Conservation (phyloP, 2,113 vertebrate species). For the Asarcornis scutulata region DNA sequence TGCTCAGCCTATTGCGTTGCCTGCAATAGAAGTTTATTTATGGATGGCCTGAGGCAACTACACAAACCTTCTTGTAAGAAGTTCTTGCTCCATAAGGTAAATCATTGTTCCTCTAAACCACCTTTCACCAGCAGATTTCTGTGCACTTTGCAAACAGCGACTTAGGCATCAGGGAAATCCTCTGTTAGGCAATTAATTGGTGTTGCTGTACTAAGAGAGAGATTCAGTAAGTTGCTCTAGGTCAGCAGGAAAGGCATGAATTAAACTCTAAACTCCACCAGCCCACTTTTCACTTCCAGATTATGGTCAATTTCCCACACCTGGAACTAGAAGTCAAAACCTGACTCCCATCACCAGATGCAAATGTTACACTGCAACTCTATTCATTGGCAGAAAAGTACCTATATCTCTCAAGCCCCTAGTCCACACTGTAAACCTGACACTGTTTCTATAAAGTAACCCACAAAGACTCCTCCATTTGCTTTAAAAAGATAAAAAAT, state of each 20-base stretch:
- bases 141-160: not conserved
- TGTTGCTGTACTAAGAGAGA: not conserved
- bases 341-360: not conserved
- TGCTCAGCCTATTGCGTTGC: not conserved
- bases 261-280: not conserved
- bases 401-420: not conserved
- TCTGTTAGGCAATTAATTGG: not conserved
- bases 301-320: not conserved
- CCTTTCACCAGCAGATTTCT: conserved; percentile 8
- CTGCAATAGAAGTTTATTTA: not conserved
- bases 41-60: not conserved
- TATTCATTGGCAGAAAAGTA: not conserved
- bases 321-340: not conserved
- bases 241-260: conserved; percentile 4
- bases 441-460: not conserved
- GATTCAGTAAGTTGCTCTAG: not conserved
- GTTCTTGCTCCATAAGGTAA: not conserved
- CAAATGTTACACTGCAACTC: not conserved
- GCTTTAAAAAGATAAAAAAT: not conserved
- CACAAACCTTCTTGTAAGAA: not conserved
- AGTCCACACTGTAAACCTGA: not conserved
- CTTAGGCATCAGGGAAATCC: conserved; percentile 9
- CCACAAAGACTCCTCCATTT: not conserved
- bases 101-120: not conserved
- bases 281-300: not conserved